These are phyloP conservation scores for Percopsis transmontana DNA, from an alignment of 2,113 vertebrate genomes.

Conservation along the genomic window DNA sequence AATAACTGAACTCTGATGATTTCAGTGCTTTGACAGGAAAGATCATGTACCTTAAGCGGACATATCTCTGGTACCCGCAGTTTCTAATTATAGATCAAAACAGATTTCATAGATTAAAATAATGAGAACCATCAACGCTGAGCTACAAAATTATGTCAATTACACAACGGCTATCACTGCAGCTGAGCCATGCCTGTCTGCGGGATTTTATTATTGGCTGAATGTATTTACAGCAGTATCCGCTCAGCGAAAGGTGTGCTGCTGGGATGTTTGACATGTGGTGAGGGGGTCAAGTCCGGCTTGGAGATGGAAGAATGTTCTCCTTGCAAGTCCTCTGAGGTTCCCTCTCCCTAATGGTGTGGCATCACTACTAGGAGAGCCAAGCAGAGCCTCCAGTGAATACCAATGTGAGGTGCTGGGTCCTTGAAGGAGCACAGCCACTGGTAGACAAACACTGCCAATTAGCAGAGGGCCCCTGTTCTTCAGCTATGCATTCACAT, in stretches of 20 bases:
- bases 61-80: slow-evolving; percentile 16
- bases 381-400: slow-evolving; percentile 62
- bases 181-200: slow-evolving; percentile 11
- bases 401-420: slow-evolving; percentile 64
- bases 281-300: slow-evolving; percentile 41
- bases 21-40: slow-evolving; percentile 20
- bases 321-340: slow-evolving; percentile 55
- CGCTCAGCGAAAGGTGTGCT: slow-evolving; percentile 27
- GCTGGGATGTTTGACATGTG: slow-evolving; percentile 36
- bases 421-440: slow-evolving; percentile 66
- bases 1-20: slow-evolving; percentile 36
- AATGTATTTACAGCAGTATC: slow-evolving; percentile 20
- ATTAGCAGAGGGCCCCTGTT: slow-evolving; percentile 71
- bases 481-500: slow-evolving; percentile 70
- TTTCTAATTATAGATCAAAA: slow-evolving; percentile 45
- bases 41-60: slow-evolving; percentile 18
- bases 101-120: slow-evolving; percentile 29
- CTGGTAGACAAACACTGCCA: slow-evolving; percentile 71
- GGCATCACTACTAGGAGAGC: slow-evolving; percentile 61
- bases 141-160: slow-evolving; percentile 18
- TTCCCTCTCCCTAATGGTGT: slow-evolving; percentile 57
- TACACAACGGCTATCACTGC: slow-evolving; percentile 4
- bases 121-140: slow-evolving; percentile 15
- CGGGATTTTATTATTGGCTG: neutral
- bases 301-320: slow-evolving; percentile 45